These are phyloP conservation scores for Tachina fera DNA, from an alignment of 2,888 invertebrate genomes.

Conservation along the genomic window DNA sequence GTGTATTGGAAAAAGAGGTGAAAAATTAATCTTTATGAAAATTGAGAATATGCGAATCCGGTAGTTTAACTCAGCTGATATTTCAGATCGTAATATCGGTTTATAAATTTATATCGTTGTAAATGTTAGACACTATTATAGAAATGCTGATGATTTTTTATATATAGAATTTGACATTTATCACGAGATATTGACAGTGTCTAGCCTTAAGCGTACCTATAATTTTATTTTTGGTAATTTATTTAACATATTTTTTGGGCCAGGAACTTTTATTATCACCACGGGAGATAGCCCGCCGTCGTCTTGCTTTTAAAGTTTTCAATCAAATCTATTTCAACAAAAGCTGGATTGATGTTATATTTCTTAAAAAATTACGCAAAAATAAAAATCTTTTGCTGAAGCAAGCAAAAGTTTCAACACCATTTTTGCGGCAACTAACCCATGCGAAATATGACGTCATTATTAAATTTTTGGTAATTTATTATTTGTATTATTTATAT, in stretches of 20 bases:
- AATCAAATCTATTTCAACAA: constrained; percentile 79
- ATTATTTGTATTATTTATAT: not conserved
- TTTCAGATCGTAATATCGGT: no score
- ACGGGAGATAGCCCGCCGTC: constrained; percentile 77
- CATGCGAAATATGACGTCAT: constrained; percentile 76
- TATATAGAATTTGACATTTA: no score
- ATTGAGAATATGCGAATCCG: not conserved
- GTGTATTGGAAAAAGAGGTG: constrained; percentile 77
- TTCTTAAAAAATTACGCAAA: constrained; percentile 75
- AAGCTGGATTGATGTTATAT: constrained; percentile 79
- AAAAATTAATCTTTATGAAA: not conserved
- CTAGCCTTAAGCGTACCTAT: not conserved
- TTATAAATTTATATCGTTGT: no score
- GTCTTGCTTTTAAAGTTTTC: constrained; percentile 76
- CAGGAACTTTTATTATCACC: constrained; percentile 77
- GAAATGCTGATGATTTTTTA: no score
- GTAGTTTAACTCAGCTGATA: not conserved
- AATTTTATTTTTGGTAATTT: not conserved
- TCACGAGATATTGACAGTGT: no score
- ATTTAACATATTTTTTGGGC: not conserved
- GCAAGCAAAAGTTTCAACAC: constrained; percentile 75
- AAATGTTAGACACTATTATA: no score
- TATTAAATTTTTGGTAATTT: constrained; percentile 76
- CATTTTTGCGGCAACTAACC: constrained; percentile 73
- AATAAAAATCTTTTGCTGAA: constrained; percentile 76